Percentiles rank a stretch among this genome's conserved stretches.
Evolutionary conservation across 2,888 invertebrate species (phyloP).

Genomic region (Caenorhabditis drosophilae): DNA sequence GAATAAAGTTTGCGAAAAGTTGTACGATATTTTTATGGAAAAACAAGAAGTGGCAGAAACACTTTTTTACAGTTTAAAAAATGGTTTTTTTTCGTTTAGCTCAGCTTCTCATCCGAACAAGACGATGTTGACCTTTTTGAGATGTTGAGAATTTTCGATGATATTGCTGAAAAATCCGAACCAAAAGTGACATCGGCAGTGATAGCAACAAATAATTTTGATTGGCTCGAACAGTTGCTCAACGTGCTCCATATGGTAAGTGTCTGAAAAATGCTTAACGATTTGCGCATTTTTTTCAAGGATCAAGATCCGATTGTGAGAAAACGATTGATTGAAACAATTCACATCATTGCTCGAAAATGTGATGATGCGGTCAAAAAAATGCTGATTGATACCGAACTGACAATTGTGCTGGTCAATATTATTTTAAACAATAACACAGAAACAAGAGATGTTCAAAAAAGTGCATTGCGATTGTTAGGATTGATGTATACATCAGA

Average conservation of each 20-base stretch:
- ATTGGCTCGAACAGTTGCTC: slow-evolving; percentile 27
- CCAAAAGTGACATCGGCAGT: slow-evolving; percentile 6
- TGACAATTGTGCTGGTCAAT: slow-evolving; percentile 28
- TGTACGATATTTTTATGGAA: slow-evolving; percentile 42
- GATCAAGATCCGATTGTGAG: slow-evolving; percentile 35
- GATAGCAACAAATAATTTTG: slow-evolving; percentile 29
- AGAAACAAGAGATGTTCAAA: no score
- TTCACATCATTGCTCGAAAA: slow-evolving; percentile 15
- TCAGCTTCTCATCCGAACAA: slow-evolving; percentile 38
- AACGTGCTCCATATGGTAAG: slow-evolving; percentile 31
- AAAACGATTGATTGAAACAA: slow-evolving; percentile 12
- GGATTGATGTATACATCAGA: slow-evolving; percentile 22
- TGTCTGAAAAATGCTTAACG: background rate
- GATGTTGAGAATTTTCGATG: slow-evolving; percentile 11
- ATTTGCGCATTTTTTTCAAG: slow-evolving; percentile 7
- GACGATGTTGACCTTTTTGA: slow-evolving; percentile 28
- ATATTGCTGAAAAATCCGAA: slow-evolving; percentile 12
- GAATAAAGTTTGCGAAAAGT: slow-evolving; percentile 6
- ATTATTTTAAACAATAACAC: no score
- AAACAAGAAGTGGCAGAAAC: slow-evolving; percentile 35
- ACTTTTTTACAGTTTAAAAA: slow-evolving; percentile 2
- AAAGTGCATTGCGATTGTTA: slow-evolving; percentile 20
- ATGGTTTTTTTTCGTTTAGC: slow-evolving; percentile 20
- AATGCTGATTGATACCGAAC: slow-evolving; percentile 32
- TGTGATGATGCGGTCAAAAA: slow-evolving; percentile 17